Evolutionary conservation across 2,113 vertebrate species (phyloP).

Genomic region (Callipepla squamata): DNA sequence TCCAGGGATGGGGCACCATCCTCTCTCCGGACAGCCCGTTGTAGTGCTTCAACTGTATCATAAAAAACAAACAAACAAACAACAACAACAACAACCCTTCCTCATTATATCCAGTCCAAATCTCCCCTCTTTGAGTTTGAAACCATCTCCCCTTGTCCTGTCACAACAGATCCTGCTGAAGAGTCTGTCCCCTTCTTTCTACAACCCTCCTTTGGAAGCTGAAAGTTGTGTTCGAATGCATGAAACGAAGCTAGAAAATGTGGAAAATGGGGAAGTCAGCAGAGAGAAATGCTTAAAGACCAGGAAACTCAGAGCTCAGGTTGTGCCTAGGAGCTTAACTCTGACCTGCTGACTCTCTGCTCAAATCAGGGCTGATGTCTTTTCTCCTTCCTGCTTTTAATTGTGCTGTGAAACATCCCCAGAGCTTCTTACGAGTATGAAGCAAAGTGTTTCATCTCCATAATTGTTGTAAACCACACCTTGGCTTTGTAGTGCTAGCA

Average conservation of each 20-base stretch:
- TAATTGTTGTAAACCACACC: background rate
- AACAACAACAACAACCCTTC: too few relatives aligned
- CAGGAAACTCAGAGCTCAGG: background rate
- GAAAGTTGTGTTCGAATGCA: background rate
- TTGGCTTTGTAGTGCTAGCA: background rate
- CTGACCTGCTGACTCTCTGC: background rate
- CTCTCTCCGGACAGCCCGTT: too few relatives aligned
- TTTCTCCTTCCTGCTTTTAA: slow-evolving; percentile 14
- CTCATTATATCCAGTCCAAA: too few relatives aligned
- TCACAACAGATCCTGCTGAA: too few relatives aligned
- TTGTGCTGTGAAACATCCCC: accelerated
- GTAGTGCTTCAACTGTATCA: too few relatives aligned
- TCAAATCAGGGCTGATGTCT: background rate
- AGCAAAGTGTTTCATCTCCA: background rate
- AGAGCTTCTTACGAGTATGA: background rate
- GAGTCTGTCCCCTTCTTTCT: too few relatives aligned
- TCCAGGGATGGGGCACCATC: too few relatives aligned
- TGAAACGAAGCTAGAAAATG: background rate
- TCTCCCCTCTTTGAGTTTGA: too few relatives aligned
- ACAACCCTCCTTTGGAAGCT: too few relatives aligned
- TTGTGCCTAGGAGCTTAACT: background rate
- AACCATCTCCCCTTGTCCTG: too few relatives aligned
- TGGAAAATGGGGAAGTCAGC: background rate
- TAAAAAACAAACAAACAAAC: too few relatives aligned
- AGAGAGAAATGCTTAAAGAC: background rate